Base-by-base conservation (phyloP, 2,888 invertebrate species). In the Sacculina carcini region DNA sequence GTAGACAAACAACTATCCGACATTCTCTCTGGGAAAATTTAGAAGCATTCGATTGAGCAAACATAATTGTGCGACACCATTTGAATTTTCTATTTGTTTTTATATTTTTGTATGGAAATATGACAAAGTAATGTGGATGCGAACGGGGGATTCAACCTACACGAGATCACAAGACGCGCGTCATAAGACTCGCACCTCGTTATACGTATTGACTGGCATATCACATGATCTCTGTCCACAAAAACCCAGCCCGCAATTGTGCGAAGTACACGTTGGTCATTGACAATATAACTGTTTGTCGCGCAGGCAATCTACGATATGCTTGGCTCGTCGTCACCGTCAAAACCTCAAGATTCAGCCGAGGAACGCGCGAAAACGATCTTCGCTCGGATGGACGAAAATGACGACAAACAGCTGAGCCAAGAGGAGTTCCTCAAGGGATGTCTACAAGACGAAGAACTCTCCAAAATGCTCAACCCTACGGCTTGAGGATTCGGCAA, bases 371-470 rank as follows among this genome's bases (percentile, higher is more conserved):
- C 96, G 60, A 89, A 90, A 72, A 94, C 92, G 68, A 98, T 98
- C 62, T 98, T 98, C 69, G 89, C 89, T 55, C 92, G 92, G 70
- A 96, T 98, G 96, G 96, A 98, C 67, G 86, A 89, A 65, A 96
- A 98, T 74, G 87, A 89, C 70, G 96, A 98, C 68, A 94, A 94
- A 55, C 90, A 92, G 67, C 75, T 94, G 64, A 90, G 90, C 58
- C 87, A 92, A 69, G 90, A 94, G 59, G 96, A 98, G 72, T 94
- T 94, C 69, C 77, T 94, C 56, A 89, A 92, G 68, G 94, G 92
- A 54, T 94, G 94, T 67, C 78, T 92, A 64, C 87, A 90, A 67
- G 92, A 92, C 65, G 89, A 89, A 68, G 87, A 89, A 67, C 72
- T 90, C 57, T 86, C 85, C 56, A 87, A 87, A 69, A 86, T 87